Percentiles rank a stretch among this genome's conserved stretches.
Conservation (phyloP, 1,140 invertebrate genomes). For the Trichonephila clavipes region DNA sequence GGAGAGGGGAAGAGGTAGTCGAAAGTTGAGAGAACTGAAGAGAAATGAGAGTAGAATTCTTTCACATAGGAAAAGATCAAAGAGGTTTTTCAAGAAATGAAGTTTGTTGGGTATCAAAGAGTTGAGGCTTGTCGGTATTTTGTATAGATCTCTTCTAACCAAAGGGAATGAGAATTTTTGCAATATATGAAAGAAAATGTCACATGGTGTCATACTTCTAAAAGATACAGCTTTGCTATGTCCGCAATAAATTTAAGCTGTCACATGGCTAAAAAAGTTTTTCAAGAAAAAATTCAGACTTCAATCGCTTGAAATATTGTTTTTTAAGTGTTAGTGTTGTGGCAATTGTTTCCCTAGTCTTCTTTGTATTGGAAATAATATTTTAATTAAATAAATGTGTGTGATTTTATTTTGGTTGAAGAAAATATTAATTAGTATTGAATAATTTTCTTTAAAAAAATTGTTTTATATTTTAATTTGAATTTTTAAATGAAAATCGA, state of each 20-base stretch:
- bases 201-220: background rate
- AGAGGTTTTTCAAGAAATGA: background rate
- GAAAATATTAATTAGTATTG: no score
- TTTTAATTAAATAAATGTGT: no score
- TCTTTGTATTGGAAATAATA: no score
- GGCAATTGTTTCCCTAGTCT: no score
- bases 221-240: background rate
- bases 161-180: background rate
- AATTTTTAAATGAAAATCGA: no score
- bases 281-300: background rate
- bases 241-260: background rate
- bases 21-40: background rate
- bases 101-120: conserved; percentile 1
- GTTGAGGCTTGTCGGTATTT: background rate
- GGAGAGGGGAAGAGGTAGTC: background rate
- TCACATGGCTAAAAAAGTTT: background rate
- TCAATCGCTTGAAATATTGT: background rate
- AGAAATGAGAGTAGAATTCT: background rate
- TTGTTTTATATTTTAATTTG: no score
- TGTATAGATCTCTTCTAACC: background rate
- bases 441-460: no score
- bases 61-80: background rate
- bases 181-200: background rate
- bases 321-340: background rate
- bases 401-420: no score